Base-by-base conservation (phyloP, 2,888 invertebrate genomes). In the Leucozona laternaria region DNA sequence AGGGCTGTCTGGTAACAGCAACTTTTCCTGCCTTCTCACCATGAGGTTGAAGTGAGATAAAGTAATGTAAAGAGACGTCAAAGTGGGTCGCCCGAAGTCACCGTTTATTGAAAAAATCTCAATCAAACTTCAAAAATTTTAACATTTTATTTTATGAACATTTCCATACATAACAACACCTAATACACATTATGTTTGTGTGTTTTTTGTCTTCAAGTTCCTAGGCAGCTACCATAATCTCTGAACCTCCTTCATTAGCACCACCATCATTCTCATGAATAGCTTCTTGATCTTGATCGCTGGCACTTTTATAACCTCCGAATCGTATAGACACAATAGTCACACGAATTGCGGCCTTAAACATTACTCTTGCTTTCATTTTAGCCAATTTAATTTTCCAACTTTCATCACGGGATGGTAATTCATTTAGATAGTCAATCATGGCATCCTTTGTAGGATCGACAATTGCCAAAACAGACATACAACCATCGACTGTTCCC, bases 401-500 rank as follows among this genome's bases (percentile, higher is more conserved):
- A 94, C 91, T 91, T 80, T 92, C 95, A 91, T 96, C 95, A 88
- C 96, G 93, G 0, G 96, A 96, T 0, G 96, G 96, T 90, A 96
- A 93, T 79, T 93, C 93, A 64, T 93, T 93, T 25, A 96, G 92
- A 91, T 95, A 96, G 53, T 95, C 94, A 86, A 93, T 83, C 93
- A 95, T 95, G 89, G 95, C 95, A 28, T 94, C 93, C 89, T 96
- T 96, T 11, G 93, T 93, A 0, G 95, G 94, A 93, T 97, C 97
- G 0, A 95, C 95, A 85, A 96, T 95, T 15, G 97, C 96, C 77
- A 98, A 93, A n/a, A 98, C 96, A 0, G 98, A 97, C 75, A 98
- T 95, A 91, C 98, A 98, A 6, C 98, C 98, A 90, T 99, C 98
- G 1, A 98, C 96, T 0, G 98, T 98, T 0, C 98, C 98, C 68